These are phyloP conservation scores for Probosciger aterrimus DNA, from an alignment of 2,113 vertebrate species.

Conservation along the genomic window DNA sequence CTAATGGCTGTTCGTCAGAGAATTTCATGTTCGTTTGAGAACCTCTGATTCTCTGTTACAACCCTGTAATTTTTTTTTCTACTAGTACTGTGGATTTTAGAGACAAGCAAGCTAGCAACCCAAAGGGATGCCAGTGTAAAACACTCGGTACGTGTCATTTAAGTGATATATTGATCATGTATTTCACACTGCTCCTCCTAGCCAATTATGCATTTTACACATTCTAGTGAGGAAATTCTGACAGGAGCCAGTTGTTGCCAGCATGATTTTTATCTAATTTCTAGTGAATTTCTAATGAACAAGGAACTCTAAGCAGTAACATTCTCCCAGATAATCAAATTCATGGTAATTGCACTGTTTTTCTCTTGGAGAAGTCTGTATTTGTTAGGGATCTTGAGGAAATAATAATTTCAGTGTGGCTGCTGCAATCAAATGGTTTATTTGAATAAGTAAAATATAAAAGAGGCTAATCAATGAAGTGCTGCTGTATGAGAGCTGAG, in stretches of 20 bases:
- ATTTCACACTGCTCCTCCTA: not conserved
- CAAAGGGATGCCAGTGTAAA: not conserved
- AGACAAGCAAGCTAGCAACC: not conserved
- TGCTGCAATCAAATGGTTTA: slow-evolving; percentile 2
- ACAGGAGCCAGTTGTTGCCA: not conserved
- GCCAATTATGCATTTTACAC: not conserved
- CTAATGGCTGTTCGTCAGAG: not conserved
- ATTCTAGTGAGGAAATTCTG: slow-evolving; percentile 5
- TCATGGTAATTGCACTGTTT: not conserved
- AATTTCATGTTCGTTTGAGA: not conserved
- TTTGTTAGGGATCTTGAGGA: not conserved
- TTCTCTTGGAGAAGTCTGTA: not conserved
- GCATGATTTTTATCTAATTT: not conserved
- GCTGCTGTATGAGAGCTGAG: not conserved
- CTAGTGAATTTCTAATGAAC: not conserved
- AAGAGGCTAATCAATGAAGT: slow-evolving; percentile 22
- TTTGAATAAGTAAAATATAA: not conserved
- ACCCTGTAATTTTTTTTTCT: not conserved
- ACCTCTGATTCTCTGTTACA: not conserved
- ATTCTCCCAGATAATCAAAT: not conserved
- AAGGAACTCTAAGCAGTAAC: not conserved
- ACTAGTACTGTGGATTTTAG: not conserved
- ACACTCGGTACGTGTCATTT: not conserved
- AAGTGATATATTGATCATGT: not conserved
- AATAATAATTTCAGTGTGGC: slow-evolving; percentile 24